Conservation (phyloP, 1,140 invertebrate genomes). For the Microplitis mediator region DNA sequence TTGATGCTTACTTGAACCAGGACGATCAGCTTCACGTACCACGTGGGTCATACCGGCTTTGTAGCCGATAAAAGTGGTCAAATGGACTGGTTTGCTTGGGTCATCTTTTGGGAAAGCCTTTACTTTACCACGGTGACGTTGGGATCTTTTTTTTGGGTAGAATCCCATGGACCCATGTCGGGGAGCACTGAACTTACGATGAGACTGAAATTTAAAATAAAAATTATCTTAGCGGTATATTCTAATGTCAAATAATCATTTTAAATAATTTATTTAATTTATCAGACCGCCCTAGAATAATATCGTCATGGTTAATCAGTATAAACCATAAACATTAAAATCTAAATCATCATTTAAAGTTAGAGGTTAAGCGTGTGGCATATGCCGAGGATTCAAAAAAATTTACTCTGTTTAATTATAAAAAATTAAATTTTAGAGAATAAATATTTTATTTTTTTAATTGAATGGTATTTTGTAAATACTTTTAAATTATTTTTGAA, state of each 20-base stretch:
- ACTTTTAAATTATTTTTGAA: neutral
- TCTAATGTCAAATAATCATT: neutral
- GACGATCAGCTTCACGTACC: slow-evolving; percentile 97
- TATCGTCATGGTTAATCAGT: slow-evolving; percentile 58
- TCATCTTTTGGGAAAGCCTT: slow-evolving; percentile 99
- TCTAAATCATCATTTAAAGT: slow-evolving; percentile 57
- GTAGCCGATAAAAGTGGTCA: slow-evolving; percentile 97
- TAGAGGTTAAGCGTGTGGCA: slow-evolving; percentile 19
- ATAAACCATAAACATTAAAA: slow-evolving; percentile 56
- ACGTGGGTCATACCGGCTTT: slow-evolving; percentile 99
- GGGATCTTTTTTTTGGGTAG: slow-evolving; percentile 96
- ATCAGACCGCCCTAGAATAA: slow-evolving; percentile 65
- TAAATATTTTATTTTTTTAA: neutral
- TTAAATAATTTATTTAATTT: slow-evolving; percentile 4
- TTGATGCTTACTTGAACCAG: slow-evolving; percentile 91
- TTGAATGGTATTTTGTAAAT: neutral
- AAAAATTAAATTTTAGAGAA: neutral
- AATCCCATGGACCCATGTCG: slow-evolving; percentile 99
- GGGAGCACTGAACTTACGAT: slow-evolving; percentile 99
- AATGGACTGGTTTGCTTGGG: slow-evolving; percentile 91
- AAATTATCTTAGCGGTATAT: neutral
- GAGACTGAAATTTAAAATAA: slow-evolving; percentile 80
- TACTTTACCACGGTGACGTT: slow-evolving; percentile 95
- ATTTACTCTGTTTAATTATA: neutral
- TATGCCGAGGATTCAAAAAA: neutral